A percentile compares a stretch with the other conserved stretches of the same genome.
Evolutionary conservation across 1,140 invertebrate genomes (phyloP).

Genomic region (Drosophila subobscura): DNA sequence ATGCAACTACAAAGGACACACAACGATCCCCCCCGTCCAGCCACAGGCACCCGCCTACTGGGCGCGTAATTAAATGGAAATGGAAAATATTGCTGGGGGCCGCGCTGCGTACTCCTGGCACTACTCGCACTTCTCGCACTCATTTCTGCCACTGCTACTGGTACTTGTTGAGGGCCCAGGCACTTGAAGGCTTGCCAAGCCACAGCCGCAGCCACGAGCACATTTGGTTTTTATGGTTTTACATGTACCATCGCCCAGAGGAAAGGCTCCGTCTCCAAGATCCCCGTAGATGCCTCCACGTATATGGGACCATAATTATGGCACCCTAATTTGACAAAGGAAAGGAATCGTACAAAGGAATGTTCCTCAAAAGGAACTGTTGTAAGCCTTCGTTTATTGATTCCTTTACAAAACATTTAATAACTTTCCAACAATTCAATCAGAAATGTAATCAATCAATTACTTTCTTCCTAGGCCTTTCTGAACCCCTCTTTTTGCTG

Average conservation of each 20-base stretch:
- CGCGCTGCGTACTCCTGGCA: conserved; percentile 9
- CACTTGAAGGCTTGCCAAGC: conserved; percentile 51
- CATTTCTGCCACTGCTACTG: conserved; percentile 1
- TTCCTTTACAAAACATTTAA: no score
- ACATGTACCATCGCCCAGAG: conserved; percentile 9
- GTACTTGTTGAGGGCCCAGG: conserved; percentile 47
- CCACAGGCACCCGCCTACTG: conserved; percentile 29
- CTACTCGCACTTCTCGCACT: conserved; percentile 6
- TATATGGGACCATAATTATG: neutral
- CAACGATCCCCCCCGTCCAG: conserved; percentile 10
- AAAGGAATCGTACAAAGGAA: no score
- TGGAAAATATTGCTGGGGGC: conserved; percentile 53
- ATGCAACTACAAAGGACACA: conserved; percentile 61
- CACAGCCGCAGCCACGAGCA: conserved; percentile 1
- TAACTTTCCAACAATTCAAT: no score
- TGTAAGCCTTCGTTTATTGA: no score
- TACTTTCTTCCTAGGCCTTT: no score
- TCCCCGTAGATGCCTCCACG: no score
- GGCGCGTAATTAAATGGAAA: conserved; percentile 74
- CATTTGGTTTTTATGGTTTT: conserved; percentile 31
- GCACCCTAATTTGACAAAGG: no score
- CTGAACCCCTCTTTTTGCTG: no score
- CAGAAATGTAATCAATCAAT: no score
- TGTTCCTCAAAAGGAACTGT: no score
- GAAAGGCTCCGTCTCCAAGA: conserved; percentile 5